phyloP scores from a whole-genome alignment of 2,888 invertebrate genomes.

The Globia sparganii region DNA sequence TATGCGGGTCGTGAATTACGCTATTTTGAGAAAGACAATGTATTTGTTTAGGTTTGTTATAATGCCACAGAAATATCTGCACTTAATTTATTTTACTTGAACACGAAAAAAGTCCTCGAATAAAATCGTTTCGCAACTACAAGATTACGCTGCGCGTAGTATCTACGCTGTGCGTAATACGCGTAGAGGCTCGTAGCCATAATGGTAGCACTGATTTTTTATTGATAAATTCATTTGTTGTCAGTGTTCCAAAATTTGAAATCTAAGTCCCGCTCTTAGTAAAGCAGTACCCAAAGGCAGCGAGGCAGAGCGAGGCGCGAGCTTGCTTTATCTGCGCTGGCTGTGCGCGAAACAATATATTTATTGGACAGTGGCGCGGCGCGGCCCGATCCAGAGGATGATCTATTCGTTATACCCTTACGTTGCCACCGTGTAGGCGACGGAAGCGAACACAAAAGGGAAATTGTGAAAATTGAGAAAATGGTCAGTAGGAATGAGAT shows the following conservation, averaged over 20 bases:
- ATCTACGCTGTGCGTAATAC: neutral
- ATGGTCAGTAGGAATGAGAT: neutral
- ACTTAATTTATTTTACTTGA: neutral
- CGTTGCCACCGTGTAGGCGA: conserved; percentile 66
- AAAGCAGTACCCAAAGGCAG: conserved; percentile 73
- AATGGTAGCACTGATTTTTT: neutral
- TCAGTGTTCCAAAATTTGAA: neutral
- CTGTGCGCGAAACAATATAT: conserved; percentile 90
- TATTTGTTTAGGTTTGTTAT: neutral
- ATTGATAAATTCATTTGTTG: neutral
- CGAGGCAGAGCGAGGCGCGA: conserved; percentile 88
- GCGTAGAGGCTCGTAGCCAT: conserved; percentile 21
- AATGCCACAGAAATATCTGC: neutral
- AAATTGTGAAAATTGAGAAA: conserved; percentile 27
- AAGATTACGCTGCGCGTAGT: neutral
- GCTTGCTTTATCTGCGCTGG: conserved; percentile 90
- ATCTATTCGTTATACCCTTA: conserved; percentile 85
- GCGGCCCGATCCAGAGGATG: conserved; percentile 85
- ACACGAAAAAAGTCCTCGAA: neutral
- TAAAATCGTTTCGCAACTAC: neutral
- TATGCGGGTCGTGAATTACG: neutral
- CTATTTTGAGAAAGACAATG: neutral
- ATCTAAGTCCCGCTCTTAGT: conserved; percentile 68
- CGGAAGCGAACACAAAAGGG: conserved; percentile 8
- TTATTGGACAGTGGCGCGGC: conserved; percentile 88